phyloP scores from a whole-genome alignment of 1,140 invertebrate genomes.

The Argopecten irradians region DNA sequence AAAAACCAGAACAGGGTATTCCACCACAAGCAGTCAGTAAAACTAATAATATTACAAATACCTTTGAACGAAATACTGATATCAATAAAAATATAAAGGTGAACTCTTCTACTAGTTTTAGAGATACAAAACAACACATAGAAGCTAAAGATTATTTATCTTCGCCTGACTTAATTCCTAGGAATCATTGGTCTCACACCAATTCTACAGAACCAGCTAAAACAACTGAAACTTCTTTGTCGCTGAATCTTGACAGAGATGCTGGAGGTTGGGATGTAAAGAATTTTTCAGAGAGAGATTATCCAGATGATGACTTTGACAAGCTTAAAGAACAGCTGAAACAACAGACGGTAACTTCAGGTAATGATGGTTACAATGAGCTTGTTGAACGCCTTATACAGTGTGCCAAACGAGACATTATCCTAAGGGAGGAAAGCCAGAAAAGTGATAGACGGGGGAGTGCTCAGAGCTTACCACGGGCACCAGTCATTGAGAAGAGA shows the following conservation, averaged over 20 bases:
- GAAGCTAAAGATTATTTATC: not conserved
- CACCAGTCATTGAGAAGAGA: not conserved
- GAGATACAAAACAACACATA: not conserved
- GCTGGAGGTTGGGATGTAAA: not conserved
- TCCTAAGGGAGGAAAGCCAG: slow-evolving; percentile 34
- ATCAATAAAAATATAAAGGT: not conserved
- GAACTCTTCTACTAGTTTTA: not conserved
- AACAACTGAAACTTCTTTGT: not conserved
- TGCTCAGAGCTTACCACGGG: not conserved
- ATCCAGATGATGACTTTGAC: not conserved
- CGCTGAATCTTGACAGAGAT: not conserved
- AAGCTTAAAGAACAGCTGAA: not conserved
- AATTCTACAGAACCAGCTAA: not conserved
- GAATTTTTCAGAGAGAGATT: not conserved
- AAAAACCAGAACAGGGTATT: slow-evolving; percentile 13
- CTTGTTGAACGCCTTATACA: slow-evolving; percentile 42
- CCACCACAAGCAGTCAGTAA: not conserved
- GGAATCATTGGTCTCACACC: not conserved
- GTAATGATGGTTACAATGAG: slow-evolving; percentile 43
- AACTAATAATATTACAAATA: not conserved
- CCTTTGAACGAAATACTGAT: not conserved
- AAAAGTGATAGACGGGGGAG: not conserved
- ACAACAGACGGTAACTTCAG: not conserved
- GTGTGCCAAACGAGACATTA: slow-evolving; percentile 48
- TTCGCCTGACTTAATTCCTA: not conserved